Conservation (phyloP, 2,888 invertebrate genomes). For the Mythimna ferrago region DNA sequence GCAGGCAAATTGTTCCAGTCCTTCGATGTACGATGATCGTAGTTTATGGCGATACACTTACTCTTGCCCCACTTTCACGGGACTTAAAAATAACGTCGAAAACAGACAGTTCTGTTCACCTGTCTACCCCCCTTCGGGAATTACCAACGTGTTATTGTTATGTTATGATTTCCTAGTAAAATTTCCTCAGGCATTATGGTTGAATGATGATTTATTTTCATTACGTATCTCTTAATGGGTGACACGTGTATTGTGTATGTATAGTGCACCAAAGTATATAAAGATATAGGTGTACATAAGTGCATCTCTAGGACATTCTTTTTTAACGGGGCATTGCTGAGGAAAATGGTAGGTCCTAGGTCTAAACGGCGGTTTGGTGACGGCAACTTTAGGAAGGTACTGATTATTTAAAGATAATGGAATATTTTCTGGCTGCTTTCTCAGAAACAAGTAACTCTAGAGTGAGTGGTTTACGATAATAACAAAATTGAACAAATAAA, state of each 20-base stretch:
- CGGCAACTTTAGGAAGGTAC: background rate
- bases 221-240: slow-evolving; percentile 39
- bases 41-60: background rate
- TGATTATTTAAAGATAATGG: no score
- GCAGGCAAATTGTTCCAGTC: no score
- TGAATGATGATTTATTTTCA: slow-evolving; percentile 18
- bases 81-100: background rate
- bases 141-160: background rate
- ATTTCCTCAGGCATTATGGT: slow-evolving; percentile 8
- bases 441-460: background rate
- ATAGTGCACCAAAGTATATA: slow-evolving; percentile 9
- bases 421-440: background rate
- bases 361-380: background rate
- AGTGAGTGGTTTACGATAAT: slow-evolving; percentile 1
- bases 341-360: background rate
- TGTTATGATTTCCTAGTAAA: background rate
- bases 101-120: background rate
- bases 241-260: slow-evolving; percentile 35
- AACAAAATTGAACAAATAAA: background rate
- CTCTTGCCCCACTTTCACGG: background rate
- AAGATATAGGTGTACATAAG: background rate
- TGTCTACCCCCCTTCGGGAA: background rate
- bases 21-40: no score
- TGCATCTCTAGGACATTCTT: background rate
- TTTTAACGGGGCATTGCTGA: background rate